phyloP scores from a whole-genome alignment of 2,888 invertebrate species.

The Rutpela maculata region DNA sequence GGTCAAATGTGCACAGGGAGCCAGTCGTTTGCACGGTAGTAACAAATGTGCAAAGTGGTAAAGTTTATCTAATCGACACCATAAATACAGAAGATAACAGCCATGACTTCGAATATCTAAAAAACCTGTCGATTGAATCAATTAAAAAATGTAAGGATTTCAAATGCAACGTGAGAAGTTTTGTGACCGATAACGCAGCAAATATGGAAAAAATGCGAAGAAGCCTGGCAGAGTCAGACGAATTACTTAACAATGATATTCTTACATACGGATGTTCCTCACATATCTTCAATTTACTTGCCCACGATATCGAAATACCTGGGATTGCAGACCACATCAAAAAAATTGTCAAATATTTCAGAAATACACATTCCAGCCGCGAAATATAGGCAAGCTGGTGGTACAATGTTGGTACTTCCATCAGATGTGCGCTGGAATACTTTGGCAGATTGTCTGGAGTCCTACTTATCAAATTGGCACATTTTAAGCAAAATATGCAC shows the following conservation, averaged over 20 bases:
- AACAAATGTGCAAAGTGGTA: constrained; percentile 7
- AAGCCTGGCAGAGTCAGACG: not conserved
- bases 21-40: constrained; percentile 4
- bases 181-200: constrained; percentile 7
- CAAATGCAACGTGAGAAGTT: constrained; percentile 7
- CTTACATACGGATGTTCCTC: constrained; percentile 7
- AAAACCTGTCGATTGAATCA: not conserved
- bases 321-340: not conserved
- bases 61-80: constrained; percentile 1
- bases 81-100: constrained; percentile 7
- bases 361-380: not conserved
- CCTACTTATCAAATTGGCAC: no score
- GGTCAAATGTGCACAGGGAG: constrained; percentile 2
- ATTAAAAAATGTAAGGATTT: not conserved
- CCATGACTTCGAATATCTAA: constrained; percentile 3
- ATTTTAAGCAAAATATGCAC: no score
- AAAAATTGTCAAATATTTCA: not conserved
- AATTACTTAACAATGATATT: constrained; percentile 7
- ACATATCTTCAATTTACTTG: constrained; percentile 7
- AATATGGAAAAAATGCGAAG: constrained; percentile 7
- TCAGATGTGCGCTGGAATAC: not conserved
- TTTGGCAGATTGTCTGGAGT: not conserved
- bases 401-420: not conserved
- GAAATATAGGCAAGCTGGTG: constrained; percentile 2
- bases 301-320: constrained; percentile 7